phyloP scores from a whole-genome alignment of 2,113 vertebrate species.

The Patagioenas fasciata region DNA sequence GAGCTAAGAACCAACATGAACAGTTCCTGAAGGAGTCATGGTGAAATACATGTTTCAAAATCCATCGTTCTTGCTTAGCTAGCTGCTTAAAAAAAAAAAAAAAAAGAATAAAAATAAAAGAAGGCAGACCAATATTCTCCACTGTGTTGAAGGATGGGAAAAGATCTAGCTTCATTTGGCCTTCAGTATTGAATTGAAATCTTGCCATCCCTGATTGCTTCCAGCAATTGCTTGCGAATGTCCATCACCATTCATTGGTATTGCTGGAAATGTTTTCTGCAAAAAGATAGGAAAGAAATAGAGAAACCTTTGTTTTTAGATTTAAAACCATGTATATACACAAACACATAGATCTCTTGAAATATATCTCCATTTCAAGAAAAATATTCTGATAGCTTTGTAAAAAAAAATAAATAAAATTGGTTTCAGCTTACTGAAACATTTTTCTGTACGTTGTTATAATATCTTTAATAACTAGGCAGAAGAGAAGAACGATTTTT shows the following conservation, averaged over 20 bases:
- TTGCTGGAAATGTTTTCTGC: background rate
- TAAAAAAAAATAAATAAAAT: background rate
- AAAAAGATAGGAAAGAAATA: background rate
- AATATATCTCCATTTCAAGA: background rate
- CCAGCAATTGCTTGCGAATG: background rate
- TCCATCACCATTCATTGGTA: background rate
- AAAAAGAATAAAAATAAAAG: too few relatives aligned
- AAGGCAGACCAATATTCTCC: background rate
- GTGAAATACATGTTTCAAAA: background rate
- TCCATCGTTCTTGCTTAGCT: background rate
- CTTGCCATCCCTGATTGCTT: background rate
- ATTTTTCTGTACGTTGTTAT: background rate
- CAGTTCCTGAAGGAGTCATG: background rate
- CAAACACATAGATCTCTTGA: background rate
- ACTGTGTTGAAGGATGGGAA: background rate
- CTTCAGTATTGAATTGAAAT: background rate
- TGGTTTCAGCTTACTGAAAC: background rate
- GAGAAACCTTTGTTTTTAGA: background rate
- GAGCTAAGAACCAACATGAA: background rate
- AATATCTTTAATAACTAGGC: background rate
- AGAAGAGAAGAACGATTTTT: background rate
- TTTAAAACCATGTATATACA: background rate
- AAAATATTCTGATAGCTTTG: constrained; percentile 12
- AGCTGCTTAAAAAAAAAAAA: background rate
- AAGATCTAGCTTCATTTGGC: background rate